A percentile compares a stretch with the other conserved stretches of the same genome.
These are phyloP conservation scores for Coelogynopora nodosa DNA, from an alignment of 2,888 invertebrate species.

Conservation along the genomic window DNA sequence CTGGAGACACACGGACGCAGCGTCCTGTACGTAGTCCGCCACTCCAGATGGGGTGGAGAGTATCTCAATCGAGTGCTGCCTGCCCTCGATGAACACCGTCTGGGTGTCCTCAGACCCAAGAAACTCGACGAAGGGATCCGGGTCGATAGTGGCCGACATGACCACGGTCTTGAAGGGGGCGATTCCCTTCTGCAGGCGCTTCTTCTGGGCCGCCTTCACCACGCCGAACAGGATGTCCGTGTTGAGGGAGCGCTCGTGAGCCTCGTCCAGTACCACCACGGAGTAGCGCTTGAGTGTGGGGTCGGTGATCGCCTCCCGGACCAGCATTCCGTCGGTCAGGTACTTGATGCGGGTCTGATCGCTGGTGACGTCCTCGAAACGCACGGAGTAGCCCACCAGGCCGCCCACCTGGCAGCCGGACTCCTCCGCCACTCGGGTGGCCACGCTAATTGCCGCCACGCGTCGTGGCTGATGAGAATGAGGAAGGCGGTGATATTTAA, in stretches of 20 bases:
- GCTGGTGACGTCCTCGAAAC: neutral
- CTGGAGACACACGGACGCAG: neutral
- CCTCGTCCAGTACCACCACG: constrained; percentile 42
- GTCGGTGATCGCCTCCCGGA: constrained; percentile 39
- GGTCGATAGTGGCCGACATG: constrained; percentile 47
- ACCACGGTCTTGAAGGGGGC: constrained; percentile 22
- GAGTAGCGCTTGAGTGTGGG: constrained; percentile 32
- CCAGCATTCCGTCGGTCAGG: constrained; percentile 44
- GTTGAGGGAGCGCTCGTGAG: constrained; percentile 41
- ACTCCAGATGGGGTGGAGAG: neutral
- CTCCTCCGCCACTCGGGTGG: constrained; percentile 27
- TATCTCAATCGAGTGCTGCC: neutral
- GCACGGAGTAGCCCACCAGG: constrained; percentile 33
- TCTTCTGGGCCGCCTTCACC: constrained; percentile 27
- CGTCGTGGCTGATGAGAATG: constrained; percentile 33
- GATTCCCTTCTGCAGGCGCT: neutral
- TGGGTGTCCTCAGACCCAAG: constrained; percentile 27
- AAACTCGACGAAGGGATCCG: constrained; percentile 40
- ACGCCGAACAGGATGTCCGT: constrained; percentile 44
- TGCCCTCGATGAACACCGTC: neutral
- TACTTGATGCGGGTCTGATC: constrained; percentile 22
- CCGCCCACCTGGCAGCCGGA: neutral
- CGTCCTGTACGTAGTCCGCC: neutral
- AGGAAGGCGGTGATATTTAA: no score
- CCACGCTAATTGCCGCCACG: constrained; percentile 28